A percentile compares a stretch with the other conserved stretches of the same genome.
Conservation (phyloP, 2,797 vertebrate genomes). For the Ptychobarbus kaznakovi region DNA sequence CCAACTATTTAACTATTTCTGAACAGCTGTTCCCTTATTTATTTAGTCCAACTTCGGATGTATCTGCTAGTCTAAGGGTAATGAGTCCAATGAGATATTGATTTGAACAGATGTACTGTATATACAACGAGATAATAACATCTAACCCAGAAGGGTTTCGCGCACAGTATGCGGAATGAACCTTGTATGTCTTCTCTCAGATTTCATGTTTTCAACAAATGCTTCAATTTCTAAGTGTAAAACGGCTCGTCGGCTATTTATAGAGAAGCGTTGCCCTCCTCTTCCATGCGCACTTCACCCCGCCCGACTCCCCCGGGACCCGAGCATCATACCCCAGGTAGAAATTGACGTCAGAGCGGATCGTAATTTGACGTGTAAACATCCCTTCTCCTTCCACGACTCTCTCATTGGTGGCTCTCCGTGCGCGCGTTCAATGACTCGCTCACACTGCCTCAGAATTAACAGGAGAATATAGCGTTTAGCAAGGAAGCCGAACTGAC, state of each 20-base stretch:
- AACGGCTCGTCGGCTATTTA: slow-evolving; percentile 52
- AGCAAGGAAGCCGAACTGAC: slow-evolving; percentile 4
- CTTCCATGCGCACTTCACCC: slow-evolving; percentile 44
- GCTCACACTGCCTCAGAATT: slow-evolving; percentile 54
- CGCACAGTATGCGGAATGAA: too few relatives aligned
- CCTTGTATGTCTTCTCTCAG: not conserved
- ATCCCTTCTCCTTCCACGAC: slow-evolving; percentile 75
- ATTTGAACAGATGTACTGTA: not conserved
- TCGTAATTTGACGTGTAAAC: slow-evolving; percentile 91
- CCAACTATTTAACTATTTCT: slow-evolving; percentile 14
- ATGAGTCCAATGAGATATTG: too few relatives aligned
- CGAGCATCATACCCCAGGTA: slow-evolving; percentile 82
- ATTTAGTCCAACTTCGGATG: not conserved
- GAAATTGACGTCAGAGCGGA: slow-evolving; percentile 89
- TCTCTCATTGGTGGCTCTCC: slow-evolving; percentile 65
- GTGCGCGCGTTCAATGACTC: slow-evolving; percentile 61
- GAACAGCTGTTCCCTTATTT: not conserved
- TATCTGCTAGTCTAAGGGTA: not conserved
- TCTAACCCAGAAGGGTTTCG: not conserved
- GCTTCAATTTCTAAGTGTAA: slow-evolving; percentile 24
- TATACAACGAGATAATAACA: not conserved
- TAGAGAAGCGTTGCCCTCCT: slow-evolving; percentile 46
- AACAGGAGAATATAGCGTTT: not conserved
- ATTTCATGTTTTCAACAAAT: not conserved
- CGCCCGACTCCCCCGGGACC: slow-evolving; percentile 67